Evolutionary conservation across 2,888 invertebrate species (phyloP).

Genomic region (Brachynemurus nebulosus): DNA sequence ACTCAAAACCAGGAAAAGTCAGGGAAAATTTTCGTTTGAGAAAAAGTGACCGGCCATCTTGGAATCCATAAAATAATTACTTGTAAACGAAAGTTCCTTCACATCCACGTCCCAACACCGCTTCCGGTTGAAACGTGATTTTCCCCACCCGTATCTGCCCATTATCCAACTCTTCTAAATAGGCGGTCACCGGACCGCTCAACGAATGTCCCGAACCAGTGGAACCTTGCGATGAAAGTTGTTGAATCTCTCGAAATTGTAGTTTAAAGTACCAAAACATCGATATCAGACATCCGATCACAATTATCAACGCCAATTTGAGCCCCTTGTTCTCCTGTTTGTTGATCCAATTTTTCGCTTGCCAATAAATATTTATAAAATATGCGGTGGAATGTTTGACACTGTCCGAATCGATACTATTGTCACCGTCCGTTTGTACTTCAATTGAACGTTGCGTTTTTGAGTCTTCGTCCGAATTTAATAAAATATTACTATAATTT

Average conservation of each 20-base stretch:
- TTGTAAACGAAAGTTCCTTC: slow-evolving; percentile 96
- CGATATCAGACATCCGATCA: slow-evolving; percentile 51
- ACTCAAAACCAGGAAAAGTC: no score
- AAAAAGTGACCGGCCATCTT: no score
- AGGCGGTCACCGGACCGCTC: slow-evolving; percentile 35
- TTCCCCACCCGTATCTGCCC: slow-evolving; percentile 68
- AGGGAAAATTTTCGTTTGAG: no score
- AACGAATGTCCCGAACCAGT: slow-evolving; percentile 24
- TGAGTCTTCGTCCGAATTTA: slow-evolving; percentile 28
- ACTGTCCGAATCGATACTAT: slow-evolving; percentile 30
- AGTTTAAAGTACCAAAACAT: slow-evolving; percentile 65
- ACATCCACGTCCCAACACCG: slow-evolving; percentile 90
- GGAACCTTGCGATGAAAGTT: slow-evolving; percentile 43
- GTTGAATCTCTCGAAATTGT: slow-evolving; percentile 55
- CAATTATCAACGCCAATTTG: slow-evolving; percentile 51
- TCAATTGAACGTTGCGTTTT: slow-evolving; percentile 33
- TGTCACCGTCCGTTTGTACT: slow-evolving; percentile 42
- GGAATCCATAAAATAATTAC: slow-evolving; percentile 35
- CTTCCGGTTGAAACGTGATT: slow-evolving; percentile 72
- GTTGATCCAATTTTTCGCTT: slow-evolving; percentile 46
- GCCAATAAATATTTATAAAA: slow-evolving; percentile 27
- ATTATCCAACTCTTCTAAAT: slow-evolving; percentile 46
- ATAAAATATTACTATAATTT: slow-evolving; percentile 34
- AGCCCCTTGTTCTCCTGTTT: slow-evolving; percentile 64
- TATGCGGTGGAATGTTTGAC: background rate